Conservation (phyloP, 1,140 invertebrate species). For the Diabrotica undecimpunctata region DNA sequence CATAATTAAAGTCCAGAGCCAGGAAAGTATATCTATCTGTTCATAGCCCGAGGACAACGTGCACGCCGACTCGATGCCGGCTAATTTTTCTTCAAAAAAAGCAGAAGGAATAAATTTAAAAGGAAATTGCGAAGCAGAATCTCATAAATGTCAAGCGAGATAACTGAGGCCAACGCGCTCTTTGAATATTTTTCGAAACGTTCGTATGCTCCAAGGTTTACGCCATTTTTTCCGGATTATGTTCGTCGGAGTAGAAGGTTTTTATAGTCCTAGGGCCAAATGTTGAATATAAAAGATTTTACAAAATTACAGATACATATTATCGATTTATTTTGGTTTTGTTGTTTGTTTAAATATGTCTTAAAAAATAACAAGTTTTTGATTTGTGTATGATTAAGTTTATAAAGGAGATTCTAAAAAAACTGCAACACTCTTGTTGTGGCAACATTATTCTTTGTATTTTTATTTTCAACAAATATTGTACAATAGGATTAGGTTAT, state of each 20-base stretch:
- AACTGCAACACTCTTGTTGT: no score
- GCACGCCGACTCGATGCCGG: background rate
- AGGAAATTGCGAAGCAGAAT: constrained; percentile 8
- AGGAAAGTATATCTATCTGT: background rate
- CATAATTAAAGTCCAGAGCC: no score
- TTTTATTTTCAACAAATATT: no score
- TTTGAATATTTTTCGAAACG: background rate
- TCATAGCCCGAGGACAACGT: background rate
- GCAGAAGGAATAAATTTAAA: constrained; percentile 11
- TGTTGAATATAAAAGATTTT: no score
- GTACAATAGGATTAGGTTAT: no score
- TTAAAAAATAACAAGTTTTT: no score
- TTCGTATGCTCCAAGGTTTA: background rate
- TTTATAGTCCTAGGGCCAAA: background rate
- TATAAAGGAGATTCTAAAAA: no score
- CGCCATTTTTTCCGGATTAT: background rate
- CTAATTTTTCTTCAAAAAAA: background rate
- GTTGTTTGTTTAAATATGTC: no score
- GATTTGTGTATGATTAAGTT: no score
- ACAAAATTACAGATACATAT: no score
- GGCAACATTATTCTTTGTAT: no score
- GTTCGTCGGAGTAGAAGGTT: background rate
- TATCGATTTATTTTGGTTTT: no score
- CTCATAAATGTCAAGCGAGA: constrained; percentile 7
- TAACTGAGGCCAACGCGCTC: constrained; percentile 1